Evolutionary conservation across 2,113 vertebrate species (phyloP), one percentile per base, ranked within the genome.

Genomic region (Chlorodrepanis virens): DNA sequence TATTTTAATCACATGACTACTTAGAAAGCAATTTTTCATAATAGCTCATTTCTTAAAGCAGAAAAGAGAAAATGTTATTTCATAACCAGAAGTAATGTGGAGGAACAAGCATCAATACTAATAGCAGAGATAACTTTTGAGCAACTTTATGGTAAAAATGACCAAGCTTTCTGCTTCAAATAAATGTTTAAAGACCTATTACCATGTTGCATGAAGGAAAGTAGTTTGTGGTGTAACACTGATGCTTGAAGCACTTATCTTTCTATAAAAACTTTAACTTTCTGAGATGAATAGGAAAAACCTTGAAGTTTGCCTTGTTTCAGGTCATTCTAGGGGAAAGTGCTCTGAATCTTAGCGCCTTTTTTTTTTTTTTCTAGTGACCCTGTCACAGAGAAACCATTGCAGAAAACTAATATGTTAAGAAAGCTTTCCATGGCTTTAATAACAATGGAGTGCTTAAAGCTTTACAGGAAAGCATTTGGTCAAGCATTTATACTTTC

Each of bases 401-500:
- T 91, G 15, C 56, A 69, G 54, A 17, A 78, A 88, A 80, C 52
- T 90, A 40, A 49, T 57, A 81, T 20, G 18, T 40, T 18, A 90
- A 54, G 64, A 75, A 75, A 83, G 57, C 52, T 87, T 94, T 74
- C 39, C 78, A 2, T 60, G 44, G 31, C 63, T 92, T 90, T 90
- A 87, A 84, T 53, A 67, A 63, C 64, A 90, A 25, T 88, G 60
- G 44, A 53, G 79, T 79, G 61, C 81, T 82, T 80, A 83, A 80
- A 80, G 87, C 33, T 88, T 94, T 86, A 57, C 50, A 63, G 60
- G 27, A 56, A 69, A 90, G 64, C 76, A 90, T 93, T 96, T 95
- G 93, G 88, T 93, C 86, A 78, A 79, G 76, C 17, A 8, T 93
- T 96, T 90, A 39, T 92, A 75, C 40, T 87, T 94, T 81, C 54